Base-by-base conservation (phyloP, 1,140 invertebrate genomes). In the Belonocnema kinseyi region DNA sequence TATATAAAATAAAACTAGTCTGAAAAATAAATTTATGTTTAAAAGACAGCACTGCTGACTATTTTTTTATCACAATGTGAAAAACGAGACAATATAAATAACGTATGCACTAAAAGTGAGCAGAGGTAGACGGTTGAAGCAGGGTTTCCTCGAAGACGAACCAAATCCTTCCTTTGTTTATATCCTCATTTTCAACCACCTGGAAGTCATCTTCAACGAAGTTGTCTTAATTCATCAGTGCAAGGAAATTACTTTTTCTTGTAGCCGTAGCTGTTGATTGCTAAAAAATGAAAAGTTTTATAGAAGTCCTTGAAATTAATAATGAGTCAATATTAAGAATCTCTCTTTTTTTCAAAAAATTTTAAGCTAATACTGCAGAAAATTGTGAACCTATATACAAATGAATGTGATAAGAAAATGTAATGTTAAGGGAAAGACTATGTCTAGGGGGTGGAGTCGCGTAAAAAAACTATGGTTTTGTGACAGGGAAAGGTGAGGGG, bases 191-290 rank as follows among this genome's bases (percentile, higher is more conserved):
- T 66, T 40, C 61, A 66, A 66, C 26, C n/a, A 66, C 17, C 33
- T 19, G 21, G 66, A 54, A 51, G 71, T 73, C 66, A 58, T 19
- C 51, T 12, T 17, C 3, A 14, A 46, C 19, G 3, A 26, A 51
- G 75, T 51, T 26, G 46, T 50, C 72, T n/a, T 16, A 8, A 46
- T 46, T 46, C 40, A 1, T 46, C 40, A 46, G 10, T 46, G 7
- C 13, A 7, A n/a, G 12, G 16, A 52, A 16, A 2, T 83, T 89
- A 89, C 77, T 92, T 93, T 85, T 95, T 95, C 79, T 94, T 95
- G 86, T 95, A 96, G 46, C 95, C 95, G 83, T 95, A 96, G 0
- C 94, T 94, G 87, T 95, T 95, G 87, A 96, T 95, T 26, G 94
- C 95, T 95, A 92, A 80, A 94, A 94, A 80, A 86, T 88, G 86